Percentiles rank a stretch among this genome's conserved stretches.
phyloP scores from a whole-genome alignment of 2,888 invertebrate species.

The Dolomedes plantarius region DNA sequence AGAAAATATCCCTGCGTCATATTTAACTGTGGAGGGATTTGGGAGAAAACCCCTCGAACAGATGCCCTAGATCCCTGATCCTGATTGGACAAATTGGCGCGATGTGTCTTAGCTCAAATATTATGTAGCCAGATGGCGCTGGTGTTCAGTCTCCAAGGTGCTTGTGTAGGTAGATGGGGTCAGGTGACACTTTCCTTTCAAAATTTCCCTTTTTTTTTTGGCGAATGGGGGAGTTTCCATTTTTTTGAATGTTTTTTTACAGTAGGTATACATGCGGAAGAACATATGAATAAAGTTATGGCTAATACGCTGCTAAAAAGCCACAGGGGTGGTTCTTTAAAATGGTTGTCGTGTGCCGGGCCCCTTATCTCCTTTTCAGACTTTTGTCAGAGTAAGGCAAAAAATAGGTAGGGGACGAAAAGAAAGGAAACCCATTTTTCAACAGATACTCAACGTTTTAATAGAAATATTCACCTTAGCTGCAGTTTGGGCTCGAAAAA shows the following conservation, averaged over 20 bases:
- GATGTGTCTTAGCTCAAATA: conserved; percentile 47
- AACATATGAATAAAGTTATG: conserved; percentile 63
- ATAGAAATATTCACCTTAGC: neutral
- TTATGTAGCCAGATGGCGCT: conserved; percentile 49
- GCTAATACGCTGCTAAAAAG: conserved; percentile 59
- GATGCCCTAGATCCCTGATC: conserved; percentile 34
- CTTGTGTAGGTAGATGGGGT: neutral
- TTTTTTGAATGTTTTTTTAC: conserved; percentile 45
- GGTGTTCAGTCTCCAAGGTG: conserved; percentile 32
- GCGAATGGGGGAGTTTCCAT: conserved; percentile 3
- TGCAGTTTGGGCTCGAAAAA: neutral
- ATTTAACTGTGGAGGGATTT: conserved; percentile 53
- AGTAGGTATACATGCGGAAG: conserved; percentile 31
- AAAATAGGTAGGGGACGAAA: neutral
- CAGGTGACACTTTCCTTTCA: conserved; percentile 43
- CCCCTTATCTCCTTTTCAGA: conserved; percentile 8
- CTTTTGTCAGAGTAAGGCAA: neutral
- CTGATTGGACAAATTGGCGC: conserved; percentile 58
- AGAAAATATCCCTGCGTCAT: conserved; percentile 36
- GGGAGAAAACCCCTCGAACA: conserved; percentile 28
- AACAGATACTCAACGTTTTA: neutral
- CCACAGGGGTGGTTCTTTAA: conserved; percentile 35
- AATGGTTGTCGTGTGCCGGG: conserved; percentile 54
- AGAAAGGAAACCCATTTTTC: conserved; percentile 21
- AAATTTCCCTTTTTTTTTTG: neutral